Base-by-base conservation (phyloP, 2,888 invertebrate species). In the Mechanitis mazaeus region DNA sequence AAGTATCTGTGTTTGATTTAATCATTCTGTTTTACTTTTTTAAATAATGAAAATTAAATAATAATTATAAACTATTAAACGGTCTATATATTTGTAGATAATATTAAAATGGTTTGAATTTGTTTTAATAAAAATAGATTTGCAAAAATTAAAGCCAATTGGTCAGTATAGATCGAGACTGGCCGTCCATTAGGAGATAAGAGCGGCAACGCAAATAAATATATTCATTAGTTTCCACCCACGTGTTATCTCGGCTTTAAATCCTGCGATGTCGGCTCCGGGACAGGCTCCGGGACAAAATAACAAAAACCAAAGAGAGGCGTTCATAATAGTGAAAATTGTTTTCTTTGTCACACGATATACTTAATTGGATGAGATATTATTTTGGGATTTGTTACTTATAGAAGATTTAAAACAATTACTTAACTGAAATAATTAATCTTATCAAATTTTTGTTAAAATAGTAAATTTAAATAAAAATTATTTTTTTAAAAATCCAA, bases 221-320 rank as follows among this genome's bases (percentile, higher is more conserved):
- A 87, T 87, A 88, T 89, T 90, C 89, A 90, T 89, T 90, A 89
- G 85, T 83, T 80, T 83, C 89, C 90, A 87, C 89, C 90, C 87
- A 89, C 89, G 83, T 83, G 75, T 69, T 87, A 87, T 89, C 87
- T 80, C 76, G 79, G 77, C 81, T 85, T 83, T 90, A 90, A 90
- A 90, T 89, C 87, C 87, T 84, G 78, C 77, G 71, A 72, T 78
- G 83, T 83, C 85, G 83, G 81, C 81, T 83, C 77, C 84, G 81
- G 85, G 75, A 77, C 75, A 77, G 74, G 73, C 73, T 73, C 76
- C 66, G 66, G 64, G 68, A 72, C 67, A 73, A 72, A 72, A 74
- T 73, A 76, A 82, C 75, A 74, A 77, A 75, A 77, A 77, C 72
- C 2, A 6, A 28, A 4, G 31, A 31, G 6, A 28, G 11, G 31